Base-by-base conservation (phyloP, 2,797 vertebrate genomes). In the Scarus forsteni region DNA sequence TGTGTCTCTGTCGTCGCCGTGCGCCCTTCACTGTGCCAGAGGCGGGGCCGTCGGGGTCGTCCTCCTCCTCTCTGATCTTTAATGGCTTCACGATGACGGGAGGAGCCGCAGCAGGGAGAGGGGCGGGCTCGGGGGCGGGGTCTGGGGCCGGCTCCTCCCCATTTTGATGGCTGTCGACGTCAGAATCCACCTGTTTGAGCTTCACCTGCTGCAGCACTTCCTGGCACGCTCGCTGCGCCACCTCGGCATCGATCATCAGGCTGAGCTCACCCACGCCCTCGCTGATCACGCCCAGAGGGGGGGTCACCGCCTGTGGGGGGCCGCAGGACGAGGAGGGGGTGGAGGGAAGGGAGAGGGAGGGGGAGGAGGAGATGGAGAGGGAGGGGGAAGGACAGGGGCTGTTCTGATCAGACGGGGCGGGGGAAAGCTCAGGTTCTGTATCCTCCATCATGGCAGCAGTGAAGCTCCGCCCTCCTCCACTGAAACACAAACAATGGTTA, bases 141-240 rank as follows among this genome's bases (percentile, higher is more conserved):
- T 13, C 38, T 0, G 3, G 3, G 0, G 59, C 52, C 0, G 35
- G 42, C 42, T 1, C 50, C 0, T 0, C 6, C 46, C 63, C 52
- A 0, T 53, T 64, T 19, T 7, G 36, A 9, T 0, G 7, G 68
- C 38, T 6, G 16, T 76, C 0, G 45, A 52, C 16, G 14, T 92
- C 86, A 2, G 19, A 38, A 0, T 88, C 90, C 6, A 83, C 77
- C 10, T 89, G 95, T 35, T 92, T 84, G 67, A 95, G 72, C 86
- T 96, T 97, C 3, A 98, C 96, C 75, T 98, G 52, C 52, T 98
- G 95, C 81, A 99, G 92, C 0, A 99, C 98, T 35, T 99, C 95
- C 80, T 95, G 92, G 42, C 97, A 99, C 4, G 98, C 97, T 8
- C 88, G 95, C 62, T 96, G 91, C 0, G 98, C 98, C 85, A 98